phyloP scores from a whole-genome alignment of 2,888 invertebrate species.

The Nomada fabriciana region DNA sequence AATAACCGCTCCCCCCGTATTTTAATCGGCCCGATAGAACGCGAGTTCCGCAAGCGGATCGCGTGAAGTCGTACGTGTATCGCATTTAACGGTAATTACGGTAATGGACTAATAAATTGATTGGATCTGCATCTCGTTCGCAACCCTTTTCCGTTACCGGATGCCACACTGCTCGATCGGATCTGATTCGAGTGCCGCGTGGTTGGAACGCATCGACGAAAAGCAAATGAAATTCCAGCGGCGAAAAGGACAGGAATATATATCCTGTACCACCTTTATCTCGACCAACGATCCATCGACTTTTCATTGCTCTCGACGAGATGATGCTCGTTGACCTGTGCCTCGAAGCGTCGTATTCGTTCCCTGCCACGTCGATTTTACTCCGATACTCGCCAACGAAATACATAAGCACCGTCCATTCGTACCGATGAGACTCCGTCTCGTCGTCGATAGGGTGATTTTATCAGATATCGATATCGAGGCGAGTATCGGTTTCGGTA shows the following conservation, averaged over 20 bases:
- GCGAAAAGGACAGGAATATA: not conserved
- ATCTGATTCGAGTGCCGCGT: not conserved
- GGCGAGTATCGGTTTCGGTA: not conserved
- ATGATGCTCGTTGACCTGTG: not conserved
- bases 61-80: slow-evolving; percentile 43
- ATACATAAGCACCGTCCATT: not conserved
- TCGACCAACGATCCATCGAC: not conserved
- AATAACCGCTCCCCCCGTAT: slow-evolving; percentile 3
- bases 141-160: not conserved
- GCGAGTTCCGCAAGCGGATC: slow-evolving; percentile 31
- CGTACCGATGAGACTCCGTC: not conserved
- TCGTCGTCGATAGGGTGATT: slow-evolving; percentile 2
- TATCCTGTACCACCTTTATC: not conserved
- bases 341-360: too few species aligned
- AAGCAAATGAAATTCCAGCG: not conserved
- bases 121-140: slow-evolving; percentile 5
- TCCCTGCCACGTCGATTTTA: not conserved
- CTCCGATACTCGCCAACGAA: slow-evolving; percentile 3
- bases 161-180: not conserved
- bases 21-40: slow-evolving; percentile 54
- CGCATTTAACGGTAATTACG: slow-evolving; percentile 61
- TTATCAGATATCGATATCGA: slow-evolving; percentile 30
- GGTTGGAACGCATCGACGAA: not conserved
- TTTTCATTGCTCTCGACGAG: not conserved
- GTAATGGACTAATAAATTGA: slow-evolving; percentile 63